Conservation (phyloP, 1,140 invertebrate species). For the Pseudomyrmex sp. region DNA sequence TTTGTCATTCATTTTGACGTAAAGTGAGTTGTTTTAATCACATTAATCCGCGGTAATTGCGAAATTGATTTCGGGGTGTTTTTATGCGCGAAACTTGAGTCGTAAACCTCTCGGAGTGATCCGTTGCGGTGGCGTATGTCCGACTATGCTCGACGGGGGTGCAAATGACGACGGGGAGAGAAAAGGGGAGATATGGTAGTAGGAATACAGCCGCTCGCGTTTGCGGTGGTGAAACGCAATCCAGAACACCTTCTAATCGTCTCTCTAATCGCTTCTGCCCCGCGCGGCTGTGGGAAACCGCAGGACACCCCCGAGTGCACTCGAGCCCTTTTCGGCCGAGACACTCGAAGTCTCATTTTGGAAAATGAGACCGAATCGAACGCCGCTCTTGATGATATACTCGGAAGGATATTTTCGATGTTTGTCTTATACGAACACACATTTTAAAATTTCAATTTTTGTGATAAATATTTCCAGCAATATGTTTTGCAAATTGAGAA, state of each 20-base stretch:
- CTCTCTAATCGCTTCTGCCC: constrained; percentile 52
- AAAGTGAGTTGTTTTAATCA: not conserved
- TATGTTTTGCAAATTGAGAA: no score
- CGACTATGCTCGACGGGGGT: not conserved
- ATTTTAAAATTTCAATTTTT: not conserved
- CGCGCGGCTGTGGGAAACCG: constrained; percentile 41
- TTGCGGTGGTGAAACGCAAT: constrained; percentile 59
- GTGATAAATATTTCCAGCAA: no score
- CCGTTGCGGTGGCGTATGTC: constrained; percentile 12
- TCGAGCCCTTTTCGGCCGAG: constrained; percentile 24
- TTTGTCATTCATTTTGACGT: no score
- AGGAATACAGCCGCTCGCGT: constrained; percentile 10
- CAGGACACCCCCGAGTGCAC: constrained; percentile 45
- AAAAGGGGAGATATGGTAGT: not conserved
- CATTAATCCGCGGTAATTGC: constrained; percentile 3
- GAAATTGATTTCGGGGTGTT: constrained; percentile 22
- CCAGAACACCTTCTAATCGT: constrained; percentile 67
- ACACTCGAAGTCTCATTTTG: constrained; percentile 26
- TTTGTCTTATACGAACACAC: not conserved
- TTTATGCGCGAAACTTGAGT: not conserved
- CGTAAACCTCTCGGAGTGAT: constrained; percentile 17
- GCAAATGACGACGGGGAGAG: constrained; percentile 14
- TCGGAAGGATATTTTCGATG: not conserved
- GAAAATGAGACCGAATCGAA: constrained; percentile 17
- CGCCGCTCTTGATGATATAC: no score